These are phyloP conservation scores for Phaedon cochleariae DNA, from an alignment of 2,888 invertebrate genomes.

Conservation along the genomic window DNA sequence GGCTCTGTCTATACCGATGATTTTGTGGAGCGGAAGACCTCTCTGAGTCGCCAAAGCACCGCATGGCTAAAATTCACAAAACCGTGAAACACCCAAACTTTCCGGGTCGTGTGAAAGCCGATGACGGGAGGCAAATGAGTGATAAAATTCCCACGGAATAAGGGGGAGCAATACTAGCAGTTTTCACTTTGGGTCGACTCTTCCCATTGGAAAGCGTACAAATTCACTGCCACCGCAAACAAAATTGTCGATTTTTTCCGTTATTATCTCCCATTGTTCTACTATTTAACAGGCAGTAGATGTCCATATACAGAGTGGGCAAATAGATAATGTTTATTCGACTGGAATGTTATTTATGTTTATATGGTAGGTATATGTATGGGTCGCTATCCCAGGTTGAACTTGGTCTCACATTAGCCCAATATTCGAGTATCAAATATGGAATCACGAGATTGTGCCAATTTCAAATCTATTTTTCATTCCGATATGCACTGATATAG, in stretches of 20 bases:
- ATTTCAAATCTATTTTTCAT: too few relatives aligned
- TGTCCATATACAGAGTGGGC: too few relatives aligned
- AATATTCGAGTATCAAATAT: too few relatives aligned
- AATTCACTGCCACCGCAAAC: neutral
- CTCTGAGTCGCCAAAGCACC: slow-evolving; percentile 2
- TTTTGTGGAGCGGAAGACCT: neutral
- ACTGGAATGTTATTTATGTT: too few relatives aligned
- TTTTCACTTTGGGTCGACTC: neutral
- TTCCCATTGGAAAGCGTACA: neutral
- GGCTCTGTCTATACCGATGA: neutral
- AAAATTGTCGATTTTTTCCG: neutral
- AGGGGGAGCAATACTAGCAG: neutral
- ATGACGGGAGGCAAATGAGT: slow-evolving; percentile 18
- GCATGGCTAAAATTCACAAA: slow-evolving; percentile 16
- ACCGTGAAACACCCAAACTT: slow-evolving; percentile 17
- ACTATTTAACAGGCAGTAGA: too few relatives aligned
- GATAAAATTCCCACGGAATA: slow-evolving; percentile 15
- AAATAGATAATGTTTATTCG: too few relatives aligned
- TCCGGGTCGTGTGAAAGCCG: slow-evolving; percentile 16
- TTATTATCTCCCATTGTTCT: too few relatives aligned
- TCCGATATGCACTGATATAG: too few relatives aligned
- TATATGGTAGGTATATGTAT: too few relatives aligned
- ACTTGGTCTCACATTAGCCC: too few relatives aligned
- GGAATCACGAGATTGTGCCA: too few relatives aligned
- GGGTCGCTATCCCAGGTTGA: too few relatives aligned